Conservation (phyloP, 2,797 vertebrate species). For the Antrozous pallidus region DNA sequence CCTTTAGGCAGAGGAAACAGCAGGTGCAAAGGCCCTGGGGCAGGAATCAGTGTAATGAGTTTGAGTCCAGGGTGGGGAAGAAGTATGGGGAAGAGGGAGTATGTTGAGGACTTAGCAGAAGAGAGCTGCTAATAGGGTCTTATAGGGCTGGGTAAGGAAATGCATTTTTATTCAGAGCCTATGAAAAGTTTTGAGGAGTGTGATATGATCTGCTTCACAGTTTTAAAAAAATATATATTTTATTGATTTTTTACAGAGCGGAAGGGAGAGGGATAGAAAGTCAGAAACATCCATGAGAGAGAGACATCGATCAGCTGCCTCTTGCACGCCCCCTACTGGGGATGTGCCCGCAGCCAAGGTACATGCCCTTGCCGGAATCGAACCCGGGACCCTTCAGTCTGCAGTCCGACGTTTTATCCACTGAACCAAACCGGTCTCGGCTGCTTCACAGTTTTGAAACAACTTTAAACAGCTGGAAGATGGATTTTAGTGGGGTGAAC, state of each 20-base stretch:
- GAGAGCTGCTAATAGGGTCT: background rate
- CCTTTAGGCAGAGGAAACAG: no score
- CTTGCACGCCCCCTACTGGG: no score
- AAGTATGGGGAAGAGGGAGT: rapidly evolving
- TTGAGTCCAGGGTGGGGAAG: background rate
- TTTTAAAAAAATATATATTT: no score
- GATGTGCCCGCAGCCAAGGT: no score
- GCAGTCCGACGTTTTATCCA: no score
- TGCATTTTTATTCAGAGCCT: background rate
- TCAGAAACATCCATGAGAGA: no score
- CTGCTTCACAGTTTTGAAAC: background rate
- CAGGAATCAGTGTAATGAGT: background rate
- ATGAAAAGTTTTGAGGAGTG: background rate
- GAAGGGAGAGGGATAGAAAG: no score
- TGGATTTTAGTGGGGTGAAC: background rate
- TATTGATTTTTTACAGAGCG: no score
- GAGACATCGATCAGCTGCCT: no score
- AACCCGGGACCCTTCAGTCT: no score
- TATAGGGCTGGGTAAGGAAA: background rate
- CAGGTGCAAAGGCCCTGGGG: background rate
- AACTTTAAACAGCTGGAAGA: background rate
- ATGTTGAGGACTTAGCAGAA: background rate
- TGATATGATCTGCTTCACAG: background rate
- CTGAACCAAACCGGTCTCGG: no score
- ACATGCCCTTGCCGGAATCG: no score